Evolutionary conservation across 2,888 invertebrate species (phyloP).

Genomic region (Leptinotarsa tumamoca): DNA sequence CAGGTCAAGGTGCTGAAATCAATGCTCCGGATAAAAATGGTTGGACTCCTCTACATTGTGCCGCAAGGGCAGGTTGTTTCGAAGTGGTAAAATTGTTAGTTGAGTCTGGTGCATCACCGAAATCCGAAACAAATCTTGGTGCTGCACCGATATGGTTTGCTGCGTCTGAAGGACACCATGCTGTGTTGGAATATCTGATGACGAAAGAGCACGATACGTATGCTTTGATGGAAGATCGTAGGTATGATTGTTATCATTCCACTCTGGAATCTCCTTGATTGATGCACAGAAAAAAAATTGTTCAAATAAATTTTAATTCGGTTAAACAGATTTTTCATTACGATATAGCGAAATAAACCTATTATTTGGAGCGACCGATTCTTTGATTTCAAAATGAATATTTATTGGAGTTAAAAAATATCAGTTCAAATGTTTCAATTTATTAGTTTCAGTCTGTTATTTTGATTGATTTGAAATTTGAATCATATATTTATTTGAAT

Average conservation of each 20-base stretch:
- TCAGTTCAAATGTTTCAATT: too few relatives aligned
- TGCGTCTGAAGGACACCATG: constrained; percentile 96
- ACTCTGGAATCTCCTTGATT: background rate
- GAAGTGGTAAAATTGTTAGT: constrained; percentile 94
- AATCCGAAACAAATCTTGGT: constrained; percentile 94
- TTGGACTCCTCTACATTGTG: constrained; percentile 96
- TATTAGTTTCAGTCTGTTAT: too few relatives aligned
- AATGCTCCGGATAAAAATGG: constrained; percentile 97
- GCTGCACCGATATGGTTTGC: constrained; percentile 99
- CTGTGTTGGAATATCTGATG: constrained; percentile 94
- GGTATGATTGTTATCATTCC: constrained; percentile 60
- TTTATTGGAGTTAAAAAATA: background rate
- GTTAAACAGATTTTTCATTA: background rate
- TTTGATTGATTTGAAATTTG: too few relatives aligned
- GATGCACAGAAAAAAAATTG: constrained; percentile 2
- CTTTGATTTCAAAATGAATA: background rate
- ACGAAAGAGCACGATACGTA: constrained; percentile 98
- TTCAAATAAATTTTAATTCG: too few relatives aligned
- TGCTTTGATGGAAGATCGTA: constrained; percentile 95
- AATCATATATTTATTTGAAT: too few relatives aligned
- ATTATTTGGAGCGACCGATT: background rate
- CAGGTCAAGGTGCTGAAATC: constrained; percentile 96
- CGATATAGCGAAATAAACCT: too few relatives aligned
- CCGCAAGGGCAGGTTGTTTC: constrained; percentile 92
- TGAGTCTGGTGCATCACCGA: constrained; percentile 96